A percentile compares a stretch with the other conserved stretches of the same genome.
Conservation (phyloP, 2,797 vertebrate species). For the Cossypha polioptera region DNA sequence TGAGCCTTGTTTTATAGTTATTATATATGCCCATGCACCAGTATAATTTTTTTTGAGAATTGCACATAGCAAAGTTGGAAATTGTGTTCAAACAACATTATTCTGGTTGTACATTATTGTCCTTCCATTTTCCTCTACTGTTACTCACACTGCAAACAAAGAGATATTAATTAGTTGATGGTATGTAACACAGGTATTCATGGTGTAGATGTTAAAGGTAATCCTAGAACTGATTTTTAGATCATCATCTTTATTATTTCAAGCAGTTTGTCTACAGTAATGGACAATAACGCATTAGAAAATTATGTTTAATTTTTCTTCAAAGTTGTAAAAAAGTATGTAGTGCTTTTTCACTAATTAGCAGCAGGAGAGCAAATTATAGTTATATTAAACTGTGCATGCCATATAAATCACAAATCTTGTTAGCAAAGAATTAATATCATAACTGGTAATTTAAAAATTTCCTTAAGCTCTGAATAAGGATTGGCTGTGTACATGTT, state of each 20-base stretch:
- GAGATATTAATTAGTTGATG: not conserved
- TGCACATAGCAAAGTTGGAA: not conserved
- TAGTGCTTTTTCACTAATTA: constrained; percentile 68
- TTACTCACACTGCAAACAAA: not conserved
- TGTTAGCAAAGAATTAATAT: constrained; percentile 67
- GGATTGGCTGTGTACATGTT: constrained; percentile 45
- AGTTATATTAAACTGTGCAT: constrained; percentile 46
- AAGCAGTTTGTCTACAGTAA: constrained; percentile 6
- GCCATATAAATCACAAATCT: constrained; percentile 69
- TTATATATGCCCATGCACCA: not conserved
- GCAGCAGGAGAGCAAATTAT: constrained; percentile 57
- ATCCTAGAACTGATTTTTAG: not conserved
- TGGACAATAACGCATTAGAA: constrained; percentile 48
- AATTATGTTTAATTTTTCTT: constrained; percentile 47
- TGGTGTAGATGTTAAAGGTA: not conserved
- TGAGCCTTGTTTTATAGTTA: not conserved
- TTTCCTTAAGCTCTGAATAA: constrained; percentile 63
- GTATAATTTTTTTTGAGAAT: not conserved
- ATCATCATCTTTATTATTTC: not conserved
- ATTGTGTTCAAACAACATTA: not conserved
- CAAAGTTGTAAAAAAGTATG: constrained; percentile 35
- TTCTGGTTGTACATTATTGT: not conserved
- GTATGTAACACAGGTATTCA: not conserved
- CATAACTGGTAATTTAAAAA: constrained; percentile 69
- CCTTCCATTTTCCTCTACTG: not conserved